Evolutionary conservation across 1,140 invertebrate species (phyloP), one percentile per base, ranked within the genome.

Genomic region (Lepidurus arcticus): DNA sequence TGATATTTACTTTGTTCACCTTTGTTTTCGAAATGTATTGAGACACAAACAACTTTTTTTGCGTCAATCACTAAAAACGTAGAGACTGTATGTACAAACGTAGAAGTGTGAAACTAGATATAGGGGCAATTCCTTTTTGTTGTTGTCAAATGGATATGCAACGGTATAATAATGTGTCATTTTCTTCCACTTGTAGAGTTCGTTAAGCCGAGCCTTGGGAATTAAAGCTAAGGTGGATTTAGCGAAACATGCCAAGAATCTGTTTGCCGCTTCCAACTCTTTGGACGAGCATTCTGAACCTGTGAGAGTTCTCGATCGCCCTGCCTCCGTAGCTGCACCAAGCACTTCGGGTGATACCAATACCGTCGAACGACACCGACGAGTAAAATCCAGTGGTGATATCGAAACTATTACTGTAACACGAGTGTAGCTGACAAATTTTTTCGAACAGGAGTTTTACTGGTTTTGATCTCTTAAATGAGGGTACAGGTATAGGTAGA

Each of bases 151-250:
- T 34, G 34, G 2, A 34, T 34, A 34, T 34, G 34, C 34, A 34
- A 34, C 34, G 34, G 34, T 34, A 34, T 34, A 34, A 34, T 34
- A 34, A 34, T 42, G 44, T 65, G 4, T 74, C 9, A 77, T 76
- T 74, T 73, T 81, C 75, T 79, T 75, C 75, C 73, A 74, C 83
- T 87, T 86, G 65, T 86, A 93, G 92, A 92, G 92, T 73, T 93
- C 92, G 47, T 86, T 93, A 82, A 91, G 90, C 78, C 87, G 91
- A 80, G 92, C 91, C 13, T 87, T 94, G 47, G 91, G 92, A 44
- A 84, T 92, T 16, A 89, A 89, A 80, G 85, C 88, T 1, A 90
- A 90, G 80, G 89, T 85, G 78, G 85, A 86, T 73, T 78, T 87
- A 80, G 76, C 80, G 76, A 10, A 74, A 79, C 44, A 73, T 77